Conservation (phyloP, 2,888 invertebrate species). For the Tachina fera region DNA sequence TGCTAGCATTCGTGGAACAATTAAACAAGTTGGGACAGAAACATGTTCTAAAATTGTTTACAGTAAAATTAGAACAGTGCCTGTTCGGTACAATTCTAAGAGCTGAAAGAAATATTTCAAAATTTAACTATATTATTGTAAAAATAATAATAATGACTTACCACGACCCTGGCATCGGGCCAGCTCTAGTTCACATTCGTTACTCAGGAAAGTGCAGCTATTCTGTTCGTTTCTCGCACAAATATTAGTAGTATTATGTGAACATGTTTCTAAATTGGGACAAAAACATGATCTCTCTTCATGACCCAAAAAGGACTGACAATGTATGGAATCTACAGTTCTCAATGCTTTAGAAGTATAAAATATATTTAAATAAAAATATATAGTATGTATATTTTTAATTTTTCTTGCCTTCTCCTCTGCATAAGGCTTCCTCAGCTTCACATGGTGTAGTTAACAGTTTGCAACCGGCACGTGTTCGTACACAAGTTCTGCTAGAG, state of each 20-base stretch:
- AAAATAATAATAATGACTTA: not conserved
- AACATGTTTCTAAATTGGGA: slow-evolving; percentile 42
- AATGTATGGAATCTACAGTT: slow-evolving; percentile 19
- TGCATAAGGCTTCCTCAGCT: slow-evolving; percentile 34
- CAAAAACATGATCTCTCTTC: slow-evolving; percentile 41
- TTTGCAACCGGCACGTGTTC: slow-evolving; percentile 41
- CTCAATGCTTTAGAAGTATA: slow-evolving; percentile 16
- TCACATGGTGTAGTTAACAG: slow-evolving; percentile 44
- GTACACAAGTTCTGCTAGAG: slow-evolving; percentile 13
- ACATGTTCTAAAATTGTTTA: slow-evolving; percentile 1
- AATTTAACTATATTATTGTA: not conserved
- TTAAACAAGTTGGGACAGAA: slow-evolving; percentile 39
- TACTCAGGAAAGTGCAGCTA: slow-evolving; percentile 32
- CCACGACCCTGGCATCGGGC: slow-evolving; percentile 38
- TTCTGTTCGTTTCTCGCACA: slow-evolving; percentile 16
- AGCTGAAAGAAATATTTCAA: slow-evolving; percentile 6
- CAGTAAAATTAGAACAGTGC: slow-evolving; percentile 13
- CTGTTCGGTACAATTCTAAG: not conserved
- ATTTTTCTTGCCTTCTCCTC: slow-evolving; percentile 37
- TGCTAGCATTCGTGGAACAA: slow-evolving; percentile 23
- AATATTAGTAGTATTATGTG: slow-evolving; percentile 20
- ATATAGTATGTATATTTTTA: too few relatives aligned
- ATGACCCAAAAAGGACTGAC: slow-evolving; percentile 18
- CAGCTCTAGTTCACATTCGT: slow-evolving; percentile 44
- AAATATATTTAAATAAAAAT: not conserved